phyloP scores from a whole-genome alignment of 2,888 invertebrate species.

The Lasioglossum villosulum region DNA sequence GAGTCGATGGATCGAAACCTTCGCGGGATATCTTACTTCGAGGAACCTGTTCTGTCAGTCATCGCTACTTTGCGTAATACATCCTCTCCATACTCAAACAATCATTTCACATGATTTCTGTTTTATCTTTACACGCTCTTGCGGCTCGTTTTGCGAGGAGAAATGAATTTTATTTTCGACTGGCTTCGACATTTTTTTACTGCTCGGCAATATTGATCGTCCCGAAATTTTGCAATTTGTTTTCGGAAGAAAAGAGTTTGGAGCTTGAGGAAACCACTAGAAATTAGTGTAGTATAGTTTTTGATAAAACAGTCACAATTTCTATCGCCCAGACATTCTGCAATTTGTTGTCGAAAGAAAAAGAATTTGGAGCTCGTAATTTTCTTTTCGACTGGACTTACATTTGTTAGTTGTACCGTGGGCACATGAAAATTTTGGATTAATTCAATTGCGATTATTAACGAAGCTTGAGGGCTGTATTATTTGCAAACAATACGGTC shows the following conservation, averaged over 20 bases:
- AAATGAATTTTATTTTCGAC: not conserved
- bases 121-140: not conserved
- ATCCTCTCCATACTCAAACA: not conserved
- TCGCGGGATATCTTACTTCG: not conserved
- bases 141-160: no score
- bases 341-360: no score
- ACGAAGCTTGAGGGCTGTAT: slow-evolving; percentile 17
- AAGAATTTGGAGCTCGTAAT: no score
- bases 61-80: not conserved
- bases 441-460: not conserved
- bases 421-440: not conserved
- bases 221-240: no score
- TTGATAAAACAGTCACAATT: no score
- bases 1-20: not conserved
- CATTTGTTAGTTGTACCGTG: not conserved
- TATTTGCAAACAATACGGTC: not conserved
- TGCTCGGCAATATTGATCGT: no score
- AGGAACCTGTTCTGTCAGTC: not conserved
- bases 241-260: no score
- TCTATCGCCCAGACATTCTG: no score
- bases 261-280: no score
- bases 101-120: not conserved
- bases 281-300: no score
- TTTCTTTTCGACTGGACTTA: not conserved
- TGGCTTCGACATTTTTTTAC: no score